phyloP scores from a whole-genome alignment of 1,140 invertebrate genomes.

The Atta colombica region DNA sequence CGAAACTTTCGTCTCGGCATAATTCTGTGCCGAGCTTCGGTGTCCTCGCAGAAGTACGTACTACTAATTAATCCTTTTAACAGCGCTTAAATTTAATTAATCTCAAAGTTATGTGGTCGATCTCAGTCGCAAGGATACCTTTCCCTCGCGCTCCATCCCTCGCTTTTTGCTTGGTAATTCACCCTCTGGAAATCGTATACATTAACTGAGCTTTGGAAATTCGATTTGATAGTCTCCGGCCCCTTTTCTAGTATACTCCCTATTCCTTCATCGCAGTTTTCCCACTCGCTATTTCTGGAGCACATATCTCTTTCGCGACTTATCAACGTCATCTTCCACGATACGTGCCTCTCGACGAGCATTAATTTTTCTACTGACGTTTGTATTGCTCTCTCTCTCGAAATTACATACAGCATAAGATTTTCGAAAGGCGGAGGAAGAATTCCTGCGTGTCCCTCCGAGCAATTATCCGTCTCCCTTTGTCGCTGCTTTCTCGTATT shows the following conservation, averaged over 20 bases:
- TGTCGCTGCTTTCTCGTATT: constrained; percentile 59
- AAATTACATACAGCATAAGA: constrained; percentile 14
- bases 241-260: neutral
- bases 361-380: constrained; percentile 60
- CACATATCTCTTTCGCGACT: constrained; percentile 39
- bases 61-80: constrained; percentile 84
- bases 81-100: constrained; percentile 83
- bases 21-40: constrained; percentile 76
- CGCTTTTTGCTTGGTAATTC: constrained; percentile 70
- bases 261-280: constrained; percentile 30
- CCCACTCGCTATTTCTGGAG: neutral
- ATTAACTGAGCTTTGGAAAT: constrained; percentile 76
- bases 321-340: constrained; percentile 35
- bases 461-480: constrained; percentile 65
- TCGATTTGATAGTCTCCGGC: constrained; percentile 72
- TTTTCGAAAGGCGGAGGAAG: neutral
- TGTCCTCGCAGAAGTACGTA: constrained; percentile 74
- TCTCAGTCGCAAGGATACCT: constrained; percentile 45
- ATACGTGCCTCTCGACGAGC: constrained; percentile 33
- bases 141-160: constrained; percentile 28
- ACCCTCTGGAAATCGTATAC: constrained; percentile 70
- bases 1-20: constrained; percentile 76
- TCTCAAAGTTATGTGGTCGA: constrained; percentile 83
- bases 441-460: constrained; percentile 25
- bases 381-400: constrained; percentile 28